Base-by-base conservation (phyloP, 2,888 invertebrate species). In the Archips xylosteana region DNA sequence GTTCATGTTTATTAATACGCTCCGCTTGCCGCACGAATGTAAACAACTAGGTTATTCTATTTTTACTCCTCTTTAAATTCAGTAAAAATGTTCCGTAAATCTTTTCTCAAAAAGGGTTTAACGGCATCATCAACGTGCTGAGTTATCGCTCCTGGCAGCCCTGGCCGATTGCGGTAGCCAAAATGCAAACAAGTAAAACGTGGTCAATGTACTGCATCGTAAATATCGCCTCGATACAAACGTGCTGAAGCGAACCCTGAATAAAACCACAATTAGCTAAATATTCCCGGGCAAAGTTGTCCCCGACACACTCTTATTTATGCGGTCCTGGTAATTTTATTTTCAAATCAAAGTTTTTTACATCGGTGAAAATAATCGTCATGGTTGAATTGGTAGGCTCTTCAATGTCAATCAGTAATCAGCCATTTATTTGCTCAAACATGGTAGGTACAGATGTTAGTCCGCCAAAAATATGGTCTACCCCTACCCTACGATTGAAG, bases 121-220 rank as follows among this genome's bases (percentile, higher is more conserved):
- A 73, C 63, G 57, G 73, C 42, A 78, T 81, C 82, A 76, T 83
- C 77, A 83, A 80, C 42, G 76, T 66, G 42, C 23, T 42, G 73
- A 78, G 78, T 83, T 76, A 85, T 85, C 76, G 80, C 70, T 78
- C 73, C 80, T 87, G 85, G 83, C 85, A 82, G 69, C 82, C 82
- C 84, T 83, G 60, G 10, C 51, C 42, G 65, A 67, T 63, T n/a
- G 47, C 63, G 63, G 76, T 76, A 78, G 82, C 78, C 72, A 75
- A 74, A 74, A 74, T 68, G 61, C 60, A 70, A 75, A 70, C 72
- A 72, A 36, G 49, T 65, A 47, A 68, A 70, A 62, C 54, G 34
- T 75, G 77, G 77, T 76, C 76, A 74, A 68, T 75, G 76, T 70
- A 74, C 77, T 70, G 68, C 59, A 68, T 57, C 67, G 49, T 64